Evolutionary conservation across 2,888 invertebrate species (phyloP), one percentile per base, ranked within the genome.

Genomic region (Tetranychus piercei): DNA sequence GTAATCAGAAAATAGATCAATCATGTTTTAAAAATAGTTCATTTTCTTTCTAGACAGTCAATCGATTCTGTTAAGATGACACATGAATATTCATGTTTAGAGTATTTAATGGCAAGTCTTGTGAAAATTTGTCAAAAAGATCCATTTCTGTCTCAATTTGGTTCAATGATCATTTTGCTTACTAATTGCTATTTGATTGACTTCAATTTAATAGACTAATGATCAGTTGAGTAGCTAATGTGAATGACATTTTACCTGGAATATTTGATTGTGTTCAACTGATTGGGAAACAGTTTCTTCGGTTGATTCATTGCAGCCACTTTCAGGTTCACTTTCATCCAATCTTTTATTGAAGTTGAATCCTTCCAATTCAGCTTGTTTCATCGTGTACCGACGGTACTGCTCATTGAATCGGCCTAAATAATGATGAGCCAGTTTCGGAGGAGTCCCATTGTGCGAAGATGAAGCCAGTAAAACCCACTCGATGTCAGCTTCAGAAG

Each of bases 401-500:
- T 55, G 55, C 7, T 55, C 55, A 55, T 55, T 55, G 15, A 55
- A 55, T 15, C 55, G 3, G 15, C 55, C 55, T 55, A 55, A 55
- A 55, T 55, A 55, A 15, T 55, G 55, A 55, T 55, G 55, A 55
- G 9, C 15, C 55, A 69, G n/a, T 69, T 69, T 69, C 2, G 69
- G 69, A 9, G 69, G 69, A 18, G 69, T 69, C 8, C 69, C 69
- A n/a, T 9, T 22, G 69, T 69, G 20, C 2, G 69, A 20, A 0
- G 71, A 73, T 11, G 78, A 77, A 7, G 78, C 89, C 64, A 87
- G 85, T 75, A 88, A 83, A 74, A 91, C 87, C 90, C 90, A 91
- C 75, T 90, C 89, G 64, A 90, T 85, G 81, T 91, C 91, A 9
- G 88, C 86, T 71, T 88, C 88, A 78, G 76, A 72, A 34, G 76